Evolutionary conservation across 2,113 vertebrate species (phyloP).

Genomic region (Archocentrus centrarchus): DNA sequence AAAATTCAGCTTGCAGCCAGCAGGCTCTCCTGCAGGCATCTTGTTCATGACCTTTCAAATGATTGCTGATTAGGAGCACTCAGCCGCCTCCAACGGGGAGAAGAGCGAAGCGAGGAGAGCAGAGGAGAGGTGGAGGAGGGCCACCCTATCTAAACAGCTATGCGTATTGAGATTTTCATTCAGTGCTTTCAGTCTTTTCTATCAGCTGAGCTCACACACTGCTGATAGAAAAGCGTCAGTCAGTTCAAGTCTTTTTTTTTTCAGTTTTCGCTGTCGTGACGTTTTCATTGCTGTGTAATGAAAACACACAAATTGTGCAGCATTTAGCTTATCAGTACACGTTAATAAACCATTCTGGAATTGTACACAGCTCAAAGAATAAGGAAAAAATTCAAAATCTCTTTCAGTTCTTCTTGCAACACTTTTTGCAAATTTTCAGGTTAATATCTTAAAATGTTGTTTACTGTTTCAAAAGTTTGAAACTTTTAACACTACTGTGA

Average conservation of each 20-base stretch:
- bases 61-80: conserved; percentile 71
- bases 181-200: conserved; percentile 41
- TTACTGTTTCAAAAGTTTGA: too few relatives aligned
- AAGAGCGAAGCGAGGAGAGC: conserved; percentile 20
- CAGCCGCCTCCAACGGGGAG: conserved; percentile 47
- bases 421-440: rapidly evolving
- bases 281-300: neutral
- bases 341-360: neutral
- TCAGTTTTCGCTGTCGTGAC: conserved; percentile 2
- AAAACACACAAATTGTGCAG: neutral
- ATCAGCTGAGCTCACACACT: conserved; percentile 26
- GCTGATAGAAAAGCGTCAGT: conserved; percentile 45
- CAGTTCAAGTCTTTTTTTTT: conserved; percentile 32
- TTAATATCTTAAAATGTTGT: neutral
- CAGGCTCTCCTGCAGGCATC: conserved; percentile 49
- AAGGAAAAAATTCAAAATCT: too few relatives aligned
- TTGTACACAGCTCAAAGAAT: neutral
- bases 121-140: conserved; percentile 45
- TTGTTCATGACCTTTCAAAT: conserved; percentile 69
- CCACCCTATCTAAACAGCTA: conserved; percentile 50
- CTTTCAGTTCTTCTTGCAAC: too few relatives aligned
- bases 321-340: neutral
- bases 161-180: conserved; percentile 43
- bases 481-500: too few relatives aligned
- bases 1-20: conserved; percentile 41